Base-by-base conservation (phyloP, 2,888 invertebrate species). In the Tetheella fluctuosa region DNA sequence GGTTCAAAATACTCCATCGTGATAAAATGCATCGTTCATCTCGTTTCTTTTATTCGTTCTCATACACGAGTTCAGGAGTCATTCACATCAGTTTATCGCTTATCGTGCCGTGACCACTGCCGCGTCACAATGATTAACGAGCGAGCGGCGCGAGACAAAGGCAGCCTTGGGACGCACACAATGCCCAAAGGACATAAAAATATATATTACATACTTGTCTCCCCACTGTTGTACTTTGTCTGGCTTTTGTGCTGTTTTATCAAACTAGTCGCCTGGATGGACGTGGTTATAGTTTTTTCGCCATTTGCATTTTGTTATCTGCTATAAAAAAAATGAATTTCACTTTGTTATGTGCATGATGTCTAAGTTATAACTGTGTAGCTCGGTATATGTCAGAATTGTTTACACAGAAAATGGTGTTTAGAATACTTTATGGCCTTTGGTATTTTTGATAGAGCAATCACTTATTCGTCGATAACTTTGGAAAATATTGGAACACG, bases 71-170 rank as follows among this genome's bases (percentile, higher is more conserved):
- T 57, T 37, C 48, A 20, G 20, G 48, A 48, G 48, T 17, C 48
- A 17, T 57, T 23, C 48, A 60, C 70, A 70, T 71, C 73, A 67
- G 64, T 73, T 72, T 60, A 61, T 67, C 73, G 76, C 82, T 84
- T 84, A 84, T 85, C 84, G 77, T n/a, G 70, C 64, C 59, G 67
- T 75, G 72, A 69, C 76, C 80, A 78, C 76, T 77, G 79, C 79
- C 68, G 76, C 78, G 81, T 80, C 83, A 80, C 71, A 69, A 77
- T 84, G 85, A 85, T 82, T 81, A 84, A 85, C 80, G 85, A 84
- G 63, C 68, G 54, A 66, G 65, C 67, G 71, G 57, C 61, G 67
- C 76, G 75, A 83, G 81, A 84, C 84, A 83, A 84, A 81, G 79
- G 73, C 75, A 64, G 73, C 74, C 64, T 68, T 76, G 76, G 69